phyloP scores from a whole-genome alignment of 2,888 invertebrate species.

The Protophormia terraenovae region DNA sequence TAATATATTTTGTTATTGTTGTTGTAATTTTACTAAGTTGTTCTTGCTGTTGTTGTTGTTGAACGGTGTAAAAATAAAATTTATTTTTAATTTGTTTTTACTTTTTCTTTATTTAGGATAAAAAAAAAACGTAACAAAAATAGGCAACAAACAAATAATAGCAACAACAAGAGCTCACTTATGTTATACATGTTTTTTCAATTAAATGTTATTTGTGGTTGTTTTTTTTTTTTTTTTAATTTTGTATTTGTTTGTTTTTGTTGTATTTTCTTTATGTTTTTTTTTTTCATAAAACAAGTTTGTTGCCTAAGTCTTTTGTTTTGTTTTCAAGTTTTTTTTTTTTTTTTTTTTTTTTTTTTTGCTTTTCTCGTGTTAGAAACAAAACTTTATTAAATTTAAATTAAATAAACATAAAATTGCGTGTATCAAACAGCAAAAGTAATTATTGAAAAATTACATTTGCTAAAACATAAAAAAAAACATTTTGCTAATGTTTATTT shows the following conservation, averaged over 20 bases:
- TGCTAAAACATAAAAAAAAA: not conserved
- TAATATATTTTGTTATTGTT: constrained; percentile 56
- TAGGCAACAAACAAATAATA: too few species aligned
- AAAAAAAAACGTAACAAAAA: not conserved
- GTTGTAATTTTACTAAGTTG: constrained; percentile 27
- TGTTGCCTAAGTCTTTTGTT: constrained; percentile 65
- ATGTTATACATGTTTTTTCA: constrained; percentile 60
- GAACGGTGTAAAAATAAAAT: not conserved
- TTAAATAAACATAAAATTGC: constrained; percentile 43
- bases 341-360: not conserved
- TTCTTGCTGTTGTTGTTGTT: not conserved
- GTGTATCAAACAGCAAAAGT: constrained; percentile 31
- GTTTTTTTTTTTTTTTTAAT: not conserved
- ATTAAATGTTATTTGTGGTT: constrained; percentile 48
- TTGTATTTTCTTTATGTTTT: not conserved
- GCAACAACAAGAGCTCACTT: constrained; percentile 7
- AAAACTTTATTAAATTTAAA: constrained; percentile 2
- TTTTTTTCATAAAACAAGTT: constrained; percentile 52
- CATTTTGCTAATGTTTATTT: constrained; percentile 51
- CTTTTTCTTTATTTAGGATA: not conserved
- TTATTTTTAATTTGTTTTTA: constrained; percentile 35
- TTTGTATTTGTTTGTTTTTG: not conserved
- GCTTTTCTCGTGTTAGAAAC: not conserved
- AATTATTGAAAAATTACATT: constrained; percentile 16
- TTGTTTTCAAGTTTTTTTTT: constrained; percentile 7